Evolutionary conservation across 2,888 invertebrate genomes (phyloP), one percentile per base, ranked within the genome.

Genomic region (Leptinotarsa peninsularis): DNA sequence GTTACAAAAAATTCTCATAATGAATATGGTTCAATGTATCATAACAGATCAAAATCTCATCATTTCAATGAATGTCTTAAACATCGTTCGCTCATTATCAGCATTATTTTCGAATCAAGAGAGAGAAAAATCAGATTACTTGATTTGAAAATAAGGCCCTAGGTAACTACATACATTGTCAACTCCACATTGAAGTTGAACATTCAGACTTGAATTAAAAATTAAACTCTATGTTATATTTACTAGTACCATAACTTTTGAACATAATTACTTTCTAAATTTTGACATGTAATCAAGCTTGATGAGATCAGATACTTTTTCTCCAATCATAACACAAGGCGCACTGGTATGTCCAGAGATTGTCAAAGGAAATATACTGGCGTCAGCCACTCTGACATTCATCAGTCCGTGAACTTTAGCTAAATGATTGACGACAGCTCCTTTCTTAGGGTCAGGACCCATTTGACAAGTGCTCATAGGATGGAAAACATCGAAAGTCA

Each of bases 381-480:
- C 91, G 85, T 93, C 93, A 1, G 90, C 92, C 0, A 93, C 92
- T 13, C 93, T 89, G 49, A 93, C 85, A 4, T 87, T 88, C 4
- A 89, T 83, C 4, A 93, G 85, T 2, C 93, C 93, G 79, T 91
- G 88, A 0, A 93, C 93, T 78, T 90, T 89, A 15, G 92, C 85
- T 80, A 91, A 89, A 0, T 91, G 89, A 84, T 92, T 91, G 0
- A 93, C 93, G 1, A 94, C 92, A 1, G 93, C 91, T 0, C 86
- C 89, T 0, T 90, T 89, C 81, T 92, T 92, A 0, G 85, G 88
- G 4, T 85, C 85, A 0, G 92, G 91, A 0, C 93, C 94, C 93
- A 94, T 94, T 79, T 92, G 92, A 81, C 92, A 92, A 0, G 93
- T 93, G 4, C 91, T 92, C 78, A 92, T 90, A 80, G 92, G 92